These are phyloP conservation scores for Xenus cinereus DNA, from an alignment of 2,113 vertebrate species.

Conservation along the genomic window DNA sequence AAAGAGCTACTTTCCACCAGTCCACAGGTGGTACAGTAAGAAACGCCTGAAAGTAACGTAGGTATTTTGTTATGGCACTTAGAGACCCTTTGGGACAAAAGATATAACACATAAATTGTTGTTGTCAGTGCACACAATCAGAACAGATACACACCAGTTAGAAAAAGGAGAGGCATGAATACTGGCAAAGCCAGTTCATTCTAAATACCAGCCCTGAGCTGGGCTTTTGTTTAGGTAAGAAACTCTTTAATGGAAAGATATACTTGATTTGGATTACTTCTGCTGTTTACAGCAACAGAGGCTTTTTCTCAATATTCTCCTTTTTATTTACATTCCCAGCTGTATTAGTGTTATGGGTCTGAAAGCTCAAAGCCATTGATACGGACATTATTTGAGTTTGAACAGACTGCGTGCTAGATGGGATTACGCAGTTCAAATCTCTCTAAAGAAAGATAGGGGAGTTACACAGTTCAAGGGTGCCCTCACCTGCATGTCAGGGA, in stretches of 20 bases:
- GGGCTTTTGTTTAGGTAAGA: background rate
- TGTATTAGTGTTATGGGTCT: background rate
- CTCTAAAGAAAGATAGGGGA: slow-evolving; percentile 30
- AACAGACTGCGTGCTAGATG: background rate
- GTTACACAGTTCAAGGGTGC: slow-evolving; percentile 63
- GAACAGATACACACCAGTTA: background rate
- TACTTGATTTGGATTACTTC: background rate
- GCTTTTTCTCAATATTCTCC: background rate
- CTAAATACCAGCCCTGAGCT: background rate
- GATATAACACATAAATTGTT: background rate
- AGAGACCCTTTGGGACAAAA: background rate
- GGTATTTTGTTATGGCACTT: background rate
- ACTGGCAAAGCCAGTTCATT: background rate
- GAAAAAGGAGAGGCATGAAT: background rate
- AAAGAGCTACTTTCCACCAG: background rate
- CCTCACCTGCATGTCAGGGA: slow-evolving; percentile 35
- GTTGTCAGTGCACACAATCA: background rate
- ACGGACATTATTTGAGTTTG: slow-evolving; percentile 8
- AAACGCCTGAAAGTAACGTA: background rate
- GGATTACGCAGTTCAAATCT: background rate
- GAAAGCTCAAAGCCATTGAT: background rate
- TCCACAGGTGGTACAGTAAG: background rate
- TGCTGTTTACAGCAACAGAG: background rate
- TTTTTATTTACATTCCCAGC: slow-evolving; percentile 29
- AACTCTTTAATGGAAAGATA: background rate